phyloP scores from a whole-genome alignment of 2,888 invertebrate genomes.

The Hipparchia sbordonii region DNA sequence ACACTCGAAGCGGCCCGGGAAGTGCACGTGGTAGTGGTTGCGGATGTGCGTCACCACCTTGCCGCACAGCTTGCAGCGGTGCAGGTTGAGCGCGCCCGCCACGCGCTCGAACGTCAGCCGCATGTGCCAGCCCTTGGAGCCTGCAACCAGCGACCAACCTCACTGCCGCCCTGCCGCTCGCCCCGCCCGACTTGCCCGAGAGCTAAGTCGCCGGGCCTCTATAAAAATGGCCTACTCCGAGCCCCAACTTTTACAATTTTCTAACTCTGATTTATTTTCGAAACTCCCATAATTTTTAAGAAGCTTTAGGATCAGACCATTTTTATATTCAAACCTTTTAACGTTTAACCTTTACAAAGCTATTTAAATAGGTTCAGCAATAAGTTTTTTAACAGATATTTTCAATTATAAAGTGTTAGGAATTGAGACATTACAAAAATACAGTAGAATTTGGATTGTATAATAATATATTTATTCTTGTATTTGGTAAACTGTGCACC shows the following conservation, averaged over 20 bases:
- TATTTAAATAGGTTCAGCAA: constrained; percentile 24
- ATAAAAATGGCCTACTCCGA: constrained; percentile 36
- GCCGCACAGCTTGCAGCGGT: constrained; percentile 96
- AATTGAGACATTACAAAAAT: constrained; percentile 22
- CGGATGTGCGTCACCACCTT: constrained; percentile 97
- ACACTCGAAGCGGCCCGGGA: constrained; percentile 95
- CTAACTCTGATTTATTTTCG: background rate
- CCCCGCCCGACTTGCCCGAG: constrained; percentile 37
- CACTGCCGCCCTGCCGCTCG: constrained; percentile 38
- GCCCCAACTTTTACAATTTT: background rate
- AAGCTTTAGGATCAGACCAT: constrained; percentile 26
- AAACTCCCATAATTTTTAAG: background rate
- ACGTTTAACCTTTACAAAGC: constrained; percentile 10
- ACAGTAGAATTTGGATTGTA: constrained; percentile 37
- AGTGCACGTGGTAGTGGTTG: constrained; percentile 97
- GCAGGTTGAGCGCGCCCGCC: constrained; percentile 95
- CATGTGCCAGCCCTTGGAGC: constrained; percentile 98
- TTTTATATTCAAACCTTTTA: constrained; percentile 27
- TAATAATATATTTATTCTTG: background rate
- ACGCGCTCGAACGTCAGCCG: constrained; percentile 96
- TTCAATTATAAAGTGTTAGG: constrained; percentile 17
- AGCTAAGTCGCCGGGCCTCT: background rate
- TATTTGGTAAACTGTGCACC: background rate
- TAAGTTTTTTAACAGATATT: constrained; percentile 23
- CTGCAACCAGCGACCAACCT: constrained; percentile 88